Evolutionary conservation across 2,797 vertebrate species (phyloP).

Genomic region (Scomberomorus guttatus): DNA sequence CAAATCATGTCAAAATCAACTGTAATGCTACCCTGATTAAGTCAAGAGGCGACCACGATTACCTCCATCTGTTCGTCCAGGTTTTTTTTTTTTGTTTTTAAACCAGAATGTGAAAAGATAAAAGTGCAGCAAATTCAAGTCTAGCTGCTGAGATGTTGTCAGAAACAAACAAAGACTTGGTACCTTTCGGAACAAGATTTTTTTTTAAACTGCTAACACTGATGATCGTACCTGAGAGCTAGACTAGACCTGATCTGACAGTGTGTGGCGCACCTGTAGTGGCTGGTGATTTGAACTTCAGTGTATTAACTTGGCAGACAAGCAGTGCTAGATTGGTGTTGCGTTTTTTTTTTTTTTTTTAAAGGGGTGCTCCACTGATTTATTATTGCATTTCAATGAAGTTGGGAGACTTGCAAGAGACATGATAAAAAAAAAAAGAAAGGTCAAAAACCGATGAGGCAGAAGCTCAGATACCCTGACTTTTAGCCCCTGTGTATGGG

Average conservation of each 20-base stretch:
- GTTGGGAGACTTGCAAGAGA: constrained; percentile 3
- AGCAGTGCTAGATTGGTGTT: constrained; percentile 4
- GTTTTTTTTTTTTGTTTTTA: background rate
- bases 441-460: rapidly evolving
- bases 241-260: constrained; percentile 54
- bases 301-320: background rate
- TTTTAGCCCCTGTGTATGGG: background rate
- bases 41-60: constrained; percentile 5
- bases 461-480: background rate
- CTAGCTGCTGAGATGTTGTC: constrained; percentile 19
- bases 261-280: constrained; percentile 48
- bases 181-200: constrained; percentile 30
- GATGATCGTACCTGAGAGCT: constrained; percentile 74
- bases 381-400: background rate
- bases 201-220: constrained; percentile 45
- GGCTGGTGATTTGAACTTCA: constrained; percentile 58
- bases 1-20: background rate
- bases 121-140: constrained; percentile 24
- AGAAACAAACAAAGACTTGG: constrained; percentile 32
- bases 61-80: constrained; percentile 9
- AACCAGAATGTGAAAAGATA: background rate
- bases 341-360: background rate
- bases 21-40: constrained; percentile 45
- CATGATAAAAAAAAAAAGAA: background rate
- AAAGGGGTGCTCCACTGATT: constrained; percentile 31